These are phyloP conservation scores for Lordiphosa andalusiaca DNA, from an alignment of 2,888 invertebrate genomes.

Conservation along the genomic window DNA sequence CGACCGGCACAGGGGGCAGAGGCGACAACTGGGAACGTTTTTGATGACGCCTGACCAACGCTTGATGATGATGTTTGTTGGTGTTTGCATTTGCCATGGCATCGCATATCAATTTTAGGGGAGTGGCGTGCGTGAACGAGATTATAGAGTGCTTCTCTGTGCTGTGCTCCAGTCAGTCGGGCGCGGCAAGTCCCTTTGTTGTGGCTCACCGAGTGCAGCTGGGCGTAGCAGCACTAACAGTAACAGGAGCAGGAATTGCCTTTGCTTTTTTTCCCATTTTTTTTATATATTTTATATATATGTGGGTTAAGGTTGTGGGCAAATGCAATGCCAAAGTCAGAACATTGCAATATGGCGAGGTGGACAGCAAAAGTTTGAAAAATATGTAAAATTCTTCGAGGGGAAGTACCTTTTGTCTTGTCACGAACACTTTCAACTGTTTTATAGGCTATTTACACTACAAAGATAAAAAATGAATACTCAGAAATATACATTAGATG, in stretches of 20 bases:
- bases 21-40: slow-evolving; percentile 26
- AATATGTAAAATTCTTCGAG: no score
- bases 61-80: slow-evolving; percentile 59
- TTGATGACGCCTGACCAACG: slow-evolving; percentile 51
- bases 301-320: slow-evolving; percentile 9
- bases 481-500: no score
- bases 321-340: not conserved
- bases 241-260: slow-evolving; percentile 33
- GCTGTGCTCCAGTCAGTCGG: slow-evolving; percentile 18
- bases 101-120: slow-evolving; percentile 69
- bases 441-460: no score
- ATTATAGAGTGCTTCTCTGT: slow-evolving; percentile 59
- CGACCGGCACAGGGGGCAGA: slow-evolving; percentile 10
- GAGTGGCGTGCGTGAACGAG: slow-evolving; percentile 71
- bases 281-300: slow-evolving; percentile 18
- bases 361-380: no score
- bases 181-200: slow-evolving; percentile 35
- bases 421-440: no score
- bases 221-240: slow-evolving; percentile 60
- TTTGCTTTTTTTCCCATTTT: slow-evolving; percentile 9
- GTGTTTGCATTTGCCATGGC: slow-evolving; percentile 63
- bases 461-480: no score
- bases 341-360: no score
- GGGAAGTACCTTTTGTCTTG: no score
- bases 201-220: slow-evolving; percentile 43